A percentile compares a stretch with the other conserved stretches of the same genome.
These are phyloP conservation scores for Acanthosepion esculentum DNA, from an alignment of 2,888 invertebrate species.

Conservation along the genomic window DNA sequence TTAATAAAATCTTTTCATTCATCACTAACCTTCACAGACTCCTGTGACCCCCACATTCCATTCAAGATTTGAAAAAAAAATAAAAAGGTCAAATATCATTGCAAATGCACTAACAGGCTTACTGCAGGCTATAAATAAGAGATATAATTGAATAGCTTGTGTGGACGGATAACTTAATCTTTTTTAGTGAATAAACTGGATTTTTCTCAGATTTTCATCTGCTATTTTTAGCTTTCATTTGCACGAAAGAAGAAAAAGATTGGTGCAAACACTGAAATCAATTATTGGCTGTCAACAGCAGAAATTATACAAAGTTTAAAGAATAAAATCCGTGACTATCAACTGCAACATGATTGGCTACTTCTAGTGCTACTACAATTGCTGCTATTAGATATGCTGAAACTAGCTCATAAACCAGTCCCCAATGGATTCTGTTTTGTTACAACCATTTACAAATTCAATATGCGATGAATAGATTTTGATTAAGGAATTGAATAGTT, in stretches of 20 bases:
- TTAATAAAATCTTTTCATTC: no score
- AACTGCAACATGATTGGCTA: background rate
- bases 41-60: no score
- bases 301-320: background rate
- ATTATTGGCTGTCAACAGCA: conserved; percentile 33
- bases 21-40: no score
- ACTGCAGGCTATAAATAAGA: background rate
- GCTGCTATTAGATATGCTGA: no score
- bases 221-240: background rate
- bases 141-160: background rate
- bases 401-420: no score
- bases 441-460: no score
- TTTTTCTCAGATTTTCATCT: background rate
- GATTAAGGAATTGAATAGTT: no score
- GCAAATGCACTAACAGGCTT: background rate
- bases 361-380: background rate
- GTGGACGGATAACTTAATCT: background rate
- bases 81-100: no score
- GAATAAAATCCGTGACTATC: background rate
- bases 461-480: no score
- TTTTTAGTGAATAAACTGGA: background rate
- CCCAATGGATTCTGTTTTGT: no score
- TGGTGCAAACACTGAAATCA: background rate
- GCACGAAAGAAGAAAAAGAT: background rate
- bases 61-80: no score